Evolutionary conservation across 1,140 invertebrate genomes (phyloP).

Genomic region (Drosophila santomea): DNA sequence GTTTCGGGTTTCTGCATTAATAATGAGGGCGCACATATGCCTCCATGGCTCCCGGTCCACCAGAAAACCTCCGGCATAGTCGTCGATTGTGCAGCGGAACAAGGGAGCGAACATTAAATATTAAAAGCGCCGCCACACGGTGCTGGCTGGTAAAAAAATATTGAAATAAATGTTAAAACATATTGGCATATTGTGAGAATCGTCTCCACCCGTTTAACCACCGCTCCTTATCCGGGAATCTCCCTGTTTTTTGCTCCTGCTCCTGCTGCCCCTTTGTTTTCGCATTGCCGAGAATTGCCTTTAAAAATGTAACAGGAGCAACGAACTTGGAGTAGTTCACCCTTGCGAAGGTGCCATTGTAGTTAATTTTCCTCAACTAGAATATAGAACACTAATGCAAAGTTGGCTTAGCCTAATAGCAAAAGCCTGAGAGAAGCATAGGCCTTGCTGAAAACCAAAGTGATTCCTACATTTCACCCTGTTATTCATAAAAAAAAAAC

Average conservation of each 20-base stretch:
- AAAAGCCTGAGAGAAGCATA: no score
- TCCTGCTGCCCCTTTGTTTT: conserved; percentile 53
- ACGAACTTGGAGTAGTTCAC: conserved; percentile 4
- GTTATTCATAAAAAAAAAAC: no score
- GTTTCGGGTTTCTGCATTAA: conserved; percentile 67
- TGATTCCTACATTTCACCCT: no score
- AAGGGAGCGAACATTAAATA: conserved; percentile 69
- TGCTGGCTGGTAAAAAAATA: conserved; percentile 65
- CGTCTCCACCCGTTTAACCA: conserved; percentile 14
- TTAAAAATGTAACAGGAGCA: conserved; percentile 69
- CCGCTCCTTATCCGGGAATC: neutral
- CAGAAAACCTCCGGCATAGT: neutral
- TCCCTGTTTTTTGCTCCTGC: neutral
- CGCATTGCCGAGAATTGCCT: conserved; percentile 54
- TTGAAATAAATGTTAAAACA: conserved; percentile 84
- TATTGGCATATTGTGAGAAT: conserved; percentile 81
- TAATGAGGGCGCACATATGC: conserved; percentile 76
- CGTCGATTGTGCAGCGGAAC: conserved; percentile 51
- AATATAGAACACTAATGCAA: no score
- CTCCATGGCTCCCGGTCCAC: conserved; percentile 5
- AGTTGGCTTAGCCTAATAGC: no score
- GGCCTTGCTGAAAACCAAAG: no score
- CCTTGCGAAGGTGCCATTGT: neutral
- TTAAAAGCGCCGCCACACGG: conserved; percentile 79
- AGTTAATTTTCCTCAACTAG: neutral